Conservation (phyloP, 2,888 invertebrate species). For the Caenorhabditis sp. region DNA sequence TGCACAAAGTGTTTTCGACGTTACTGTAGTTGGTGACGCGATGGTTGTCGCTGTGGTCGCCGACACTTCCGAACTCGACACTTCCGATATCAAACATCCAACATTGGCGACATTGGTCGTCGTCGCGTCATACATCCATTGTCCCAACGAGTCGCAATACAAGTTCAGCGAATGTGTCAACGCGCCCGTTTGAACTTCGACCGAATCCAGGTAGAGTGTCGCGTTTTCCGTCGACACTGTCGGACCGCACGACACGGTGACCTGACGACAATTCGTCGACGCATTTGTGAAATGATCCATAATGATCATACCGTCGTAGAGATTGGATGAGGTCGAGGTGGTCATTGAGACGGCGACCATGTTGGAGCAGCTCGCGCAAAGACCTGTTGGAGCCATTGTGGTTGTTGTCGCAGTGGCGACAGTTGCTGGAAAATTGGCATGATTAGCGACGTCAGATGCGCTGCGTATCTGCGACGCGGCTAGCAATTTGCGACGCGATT, state of each 20-base stretch:
- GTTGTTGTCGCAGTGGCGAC: slow-evolving; percentile 9
- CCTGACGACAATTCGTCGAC: slow-evolving; percentile 17
- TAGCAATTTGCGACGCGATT: too few relatives aligned
- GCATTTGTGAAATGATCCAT: slow-evolving; percentile 33
- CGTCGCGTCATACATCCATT: slow-evolving; percentile 7
- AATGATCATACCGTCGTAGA: slow-evolving; percentile 28
- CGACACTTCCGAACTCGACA: slow-evolving; percentile 7
- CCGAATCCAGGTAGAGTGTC: slow-evolving; percentile 21
- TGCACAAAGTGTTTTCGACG: slow-evolving; percentile 23
- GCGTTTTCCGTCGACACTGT: slow-evolving; percentile 29
- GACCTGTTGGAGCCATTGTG: slow-evolving; percentile 23
- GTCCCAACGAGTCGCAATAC: slow-evolving; percentile 11
- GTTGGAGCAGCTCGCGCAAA: slow-evolving; percentile 18
- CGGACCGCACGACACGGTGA: slow-evolving; percentile 23
- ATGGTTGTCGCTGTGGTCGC: slow-evolving; percentile 15
- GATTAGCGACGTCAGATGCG: too few relatives aligned
- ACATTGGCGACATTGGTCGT: slow-evolving; percentile 13
- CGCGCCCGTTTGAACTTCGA: slow-evolving; percentile 13
- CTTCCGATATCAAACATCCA: slow-evolving; percentile 26
- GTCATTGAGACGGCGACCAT: slow-evolving; percentile 22
- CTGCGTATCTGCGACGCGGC: too few relatives aligned
- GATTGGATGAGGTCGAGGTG: neutral
- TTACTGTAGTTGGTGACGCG: slow-evolving; percentile 29
- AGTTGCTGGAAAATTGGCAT: slow-evolving; percentile 4
- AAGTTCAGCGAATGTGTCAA: slow-evolving; percentile 10